Percentiles rank a stretch among this genome's conserved stretches.
Conservation (phyloP, 2,797 vertebrate genomes). For the Moxostoma hubbsi region DNA sequence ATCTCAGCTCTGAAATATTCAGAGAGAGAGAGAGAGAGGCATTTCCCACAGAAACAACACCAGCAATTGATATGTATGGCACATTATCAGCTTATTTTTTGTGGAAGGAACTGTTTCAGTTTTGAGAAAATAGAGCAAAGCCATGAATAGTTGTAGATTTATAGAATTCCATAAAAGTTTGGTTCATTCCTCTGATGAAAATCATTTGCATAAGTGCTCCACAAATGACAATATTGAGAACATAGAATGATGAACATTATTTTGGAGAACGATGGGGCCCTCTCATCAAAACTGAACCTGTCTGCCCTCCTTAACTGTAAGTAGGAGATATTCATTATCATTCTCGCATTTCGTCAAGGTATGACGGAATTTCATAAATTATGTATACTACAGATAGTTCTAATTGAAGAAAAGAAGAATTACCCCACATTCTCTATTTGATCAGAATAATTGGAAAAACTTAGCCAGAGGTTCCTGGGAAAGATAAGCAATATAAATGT, state of each 20-base stretch:
- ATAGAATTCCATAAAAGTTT: neutral
- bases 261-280: conserved; percentile 2
- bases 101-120: too few species aligned
- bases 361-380: conserved; percentile 63
- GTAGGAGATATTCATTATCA: conserved; percentile 45
- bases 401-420: conserved; percentile 71
- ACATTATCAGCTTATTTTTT: conserved; percentile 1
- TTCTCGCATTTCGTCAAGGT: conserved; percentile 47
- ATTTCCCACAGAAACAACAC: conserved; percentile 18
- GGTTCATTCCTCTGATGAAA: neutral
- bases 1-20: conserved; percentile 41
- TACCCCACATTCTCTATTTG: conserved; percentile 64
- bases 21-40: neutral
- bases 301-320: conserved; percentile 26
- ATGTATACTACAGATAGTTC: conserved; percentile 59
- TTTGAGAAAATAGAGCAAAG: too few species aligned
- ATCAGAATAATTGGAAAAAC: conserved; percentile 75
- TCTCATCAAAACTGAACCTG: conserved; percentile 13
- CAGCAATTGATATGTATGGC: conserved; percentile 16
- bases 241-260: conserved; percentile 11
- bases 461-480: conserved; percentile 65
- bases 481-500: conserved; percentile 81
- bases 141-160: neutral
- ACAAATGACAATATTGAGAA: conserved; percentile 1
- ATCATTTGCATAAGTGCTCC: neutral